Base-by-base conservation (phyloP, 2,113 vertebrate genomes). In the Neodontobutis hainanensis region DNA sequence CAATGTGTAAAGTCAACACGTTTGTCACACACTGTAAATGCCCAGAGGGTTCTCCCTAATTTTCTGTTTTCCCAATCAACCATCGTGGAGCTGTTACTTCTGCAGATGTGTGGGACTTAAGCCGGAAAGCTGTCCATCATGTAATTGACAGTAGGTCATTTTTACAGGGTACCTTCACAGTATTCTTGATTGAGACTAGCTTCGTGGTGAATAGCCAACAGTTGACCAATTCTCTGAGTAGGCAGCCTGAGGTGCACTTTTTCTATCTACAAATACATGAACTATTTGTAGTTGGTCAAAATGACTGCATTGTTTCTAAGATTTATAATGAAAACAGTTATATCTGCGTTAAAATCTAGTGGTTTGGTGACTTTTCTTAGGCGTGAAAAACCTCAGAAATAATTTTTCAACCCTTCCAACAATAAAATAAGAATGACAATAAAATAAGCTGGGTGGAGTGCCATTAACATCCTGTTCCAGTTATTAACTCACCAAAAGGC, bases 1-100 rank as follows among this genome's bases (percentile, higher is more conserved):
- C 19, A 65, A 42, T 15, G 65, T 52, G 48, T 57, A 75, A 66
- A 40, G 44, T 74, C 50, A 69, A 75, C 58, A 73, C 47, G 48
- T 80, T 59, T 15, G 50, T 72, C 61, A 62, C 45, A 75, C 10
- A 57, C 4, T 19, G 48, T 27, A 51, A 11, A 46, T 68, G 50
- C 45, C 42, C 32, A 1, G 4, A 61, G 48, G 55, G 61, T 59
- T 73, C 58, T 35, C 72, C 85, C 70, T 34, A 66, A 53, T 67
- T 70, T 59, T 65, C 19, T 16, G 40, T 12, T 48, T 47, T 66
- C 19, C 11, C 43, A 68, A 34, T 9, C 14, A 43, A 43, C 7
- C 10, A 43, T 43, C 3, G 36, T 5, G 19, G 19, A 34, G 27
- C 32, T 4, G 15, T 2, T 10, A 3, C 16, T 27, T 35, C 4